phyloP scores from a whole-genome alignment of 2,797 vertebrate species.

The Garrulus glandarius region DNA sequence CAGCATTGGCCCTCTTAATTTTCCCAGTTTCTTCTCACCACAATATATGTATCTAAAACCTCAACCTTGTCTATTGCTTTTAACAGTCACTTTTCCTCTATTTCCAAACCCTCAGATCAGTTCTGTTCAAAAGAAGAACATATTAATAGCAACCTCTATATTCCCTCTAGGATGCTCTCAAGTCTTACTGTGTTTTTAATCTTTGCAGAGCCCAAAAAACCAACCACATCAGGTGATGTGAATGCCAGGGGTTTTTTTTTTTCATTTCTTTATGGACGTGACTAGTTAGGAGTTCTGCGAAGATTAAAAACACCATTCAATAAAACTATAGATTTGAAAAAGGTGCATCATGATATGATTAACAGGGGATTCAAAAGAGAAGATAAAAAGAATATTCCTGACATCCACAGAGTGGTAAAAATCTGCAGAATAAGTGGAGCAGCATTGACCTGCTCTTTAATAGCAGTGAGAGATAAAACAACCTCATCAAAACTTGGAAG shows the following conservation, averaged over 20 bases:
- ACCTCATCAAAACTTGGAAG: slow-evolving; percentile 24
- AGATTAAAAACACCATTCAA: slow-evolving; percentile 58
- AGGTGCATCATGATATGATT: slow-evolving; percentile 56
- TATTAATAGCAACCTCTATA: slow-evolving; percentile 66
- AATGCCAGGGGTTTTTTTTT: slow-evolving; percentile 43
- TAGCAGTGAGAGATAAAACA: slow-evolving; percentile 41
- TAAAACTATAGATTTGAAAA: slow-evolving; percentile 58
- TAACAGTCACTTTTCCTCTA: slow-evolving; percentile 56
- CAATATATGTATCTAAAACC: background rate
- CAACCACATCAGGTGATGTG: slow-evolving; percentile 59
- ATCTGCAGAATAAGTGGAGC: background rate
- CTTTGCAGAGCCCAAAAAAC: slow-evolving; percentile 57
- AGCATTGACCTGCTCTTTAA: slow-evolving; percentile 40
- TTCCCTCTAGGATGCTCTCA: slow-evolving; percentile 63
- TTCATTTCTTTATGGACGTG: slow-evolving; percentile 58
- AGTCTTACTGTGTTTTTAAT: slow-evolving; percentile 72
- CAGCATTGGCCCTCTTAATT: background rate
- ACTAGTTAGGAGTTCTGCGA: slow-evolving; percentile 53
- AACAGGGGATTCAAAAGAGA: slow-evolving; percentile 46
- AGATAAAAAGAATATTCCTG: slow-evolving; percentile 59
- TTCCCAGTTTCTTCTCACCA: background rate
- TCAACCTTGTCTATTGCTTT: slow-evolving; percentile 46
- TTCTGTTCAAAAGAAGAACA: slow-evolving; percentile 62
- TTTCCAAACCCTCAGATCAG: slow-evolving; percentile 57
- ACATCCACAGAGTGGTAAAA: slow-evolving; percentile 33